Percentiles rank a stretch among this genome's conserved stretches.
These are phyloP conservation scores for Pseudopleuronectes americanus DNA, from an alignment of 2,797 vertebrate species.

Conservation along the genomic window DNA sequence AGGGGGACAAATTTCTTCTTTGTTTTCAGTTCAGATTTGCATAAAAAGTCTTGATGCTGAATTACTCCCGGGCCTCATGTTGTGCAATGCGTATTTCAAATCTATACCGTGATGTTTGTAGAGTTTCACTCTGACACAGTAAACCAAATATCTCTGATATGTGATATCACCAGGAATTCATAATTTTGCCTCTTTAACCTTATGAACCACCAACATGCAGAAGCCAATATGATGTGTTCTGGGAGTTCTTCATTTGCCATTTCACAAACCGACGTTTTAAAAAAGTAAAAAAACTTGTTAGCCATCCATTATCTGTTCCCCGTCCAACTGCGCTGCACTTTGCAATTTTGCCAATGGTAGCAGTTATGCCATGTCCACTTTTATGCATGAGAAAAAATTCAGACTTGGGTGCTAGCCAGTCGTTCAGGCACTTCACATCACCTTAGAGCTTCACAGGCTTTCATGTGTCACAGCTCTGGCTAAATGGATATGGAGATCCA, in stretches of 20 bases:
- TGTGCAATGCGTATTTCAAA: conserved; percentile 26
- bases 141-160: neutral
- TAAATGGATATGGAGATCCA: conserved; percentile 10
- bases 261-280: no score
- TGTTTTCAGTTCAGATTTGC: conserved; percentile 46
- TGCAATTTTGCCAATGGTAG: conserved; percentile 50
- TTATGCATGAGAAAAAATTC: conserved; percentile 62
- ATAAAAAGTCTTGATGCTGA: conserved; percentile 28
- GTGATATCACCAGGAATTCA: neutral
- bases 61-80: conserved; percentile 12
- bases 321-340: conserved; percentile 25
- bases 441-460: conserved; percentile 43
- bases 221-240: no score
- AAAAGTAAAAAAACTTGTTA: neutral
- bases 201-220: neutral
- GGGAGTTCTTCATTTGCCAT: no score
- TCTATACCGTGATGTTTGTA: neutral
- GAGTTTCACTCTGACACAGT: neutral
- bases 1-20: conserved; percentile 35
- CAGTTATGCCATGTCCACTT: conserved; percentile 69
- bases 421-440: conserved; percentile 49
- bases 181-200: neutral
- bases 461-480: conserved; percentile 31
- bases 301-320: conserved; percentile 32
- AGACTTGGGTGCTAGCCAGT: conserved; percentile 54